Evolutionary conservation across 2,797 vertebrate genomes (phyloP).

Genomic region (Labeo calbasu): DNA sequence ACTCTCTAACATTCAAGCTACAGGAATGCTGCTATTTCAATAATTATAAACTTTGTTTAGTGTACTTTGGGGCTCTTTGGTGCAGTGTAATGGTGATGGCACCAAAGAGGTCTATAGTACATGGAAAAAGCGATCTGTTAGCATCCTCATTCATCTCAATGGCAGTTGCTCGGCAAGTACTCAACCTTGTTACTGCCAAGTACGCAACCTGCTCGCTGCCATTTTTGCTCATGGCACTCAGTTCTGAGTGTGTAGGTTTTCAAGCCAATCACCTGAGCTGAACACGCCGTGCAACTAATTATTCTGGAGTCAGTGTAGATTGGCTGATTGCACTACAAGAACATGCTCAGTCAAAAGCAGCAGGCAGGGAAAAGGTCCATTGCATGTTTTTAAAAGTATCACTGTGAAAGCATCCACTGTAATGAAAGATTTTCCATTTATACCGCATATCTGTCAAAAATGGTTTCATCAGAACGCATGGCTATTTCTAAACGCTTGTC

Average conservation of each 20-base stretch:
- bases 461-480: neutral
- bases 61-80: neutral
- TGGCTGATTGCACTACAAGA: neutral
- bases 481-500: neutral
- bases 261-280: constrained; percentile 30
- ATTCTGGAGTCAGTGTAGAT: neutral
- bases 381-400: neutral
- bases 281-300: constrained; percentile 15
- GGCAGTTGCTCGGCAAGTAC: constrained; percentile 12
- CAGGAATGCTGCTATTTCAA: neutral
- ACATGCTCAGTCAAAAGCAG: neutral
- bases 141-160: constrained; percentile 4
- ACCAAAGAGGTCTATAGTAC: neutral
- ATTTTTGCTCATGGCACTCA: neutral
- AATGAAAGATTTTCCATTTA: neutral
- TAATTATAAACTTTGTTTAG: neutral
- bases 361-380: neutral
- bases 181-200: neutral
- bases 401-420: neutral
- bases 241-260: neutral
- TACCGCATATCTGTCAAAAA: neutral
- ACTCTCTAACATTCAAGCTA: neutral
- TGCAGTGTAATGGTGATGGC: neutral
- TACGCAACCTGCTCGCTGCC: neutral
- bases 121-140: neutral